Base-by-base conservation (phyloP, 2,888 invertebrate genomes). In the Drosophila stalkeri region DNA sequence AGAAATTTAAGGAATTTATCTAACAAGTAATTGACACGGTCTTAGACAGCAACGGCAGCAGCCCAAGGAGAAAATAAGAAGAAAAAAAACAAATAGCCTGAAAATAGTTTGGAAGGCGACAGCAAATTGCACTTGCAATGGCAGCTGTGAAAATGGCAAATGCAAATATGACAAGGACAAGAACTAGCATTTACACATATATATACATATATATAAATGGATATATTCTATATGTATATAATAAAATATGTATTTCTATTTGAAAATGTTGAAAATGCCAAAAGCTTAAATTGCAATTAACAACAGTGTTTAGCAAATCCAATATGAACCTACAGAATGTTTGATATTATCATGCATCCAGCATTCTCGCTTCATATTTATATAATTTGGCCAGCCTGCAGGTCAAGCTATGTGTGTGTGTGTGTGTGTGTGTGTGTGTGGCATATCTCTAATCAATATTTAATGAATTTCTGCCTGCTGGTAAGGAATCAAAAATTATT, bases 281-380 rank as follows among this genome's bases (percentile, higher is more conserved):
- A 67, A 64, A 64, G 77, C 66, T 69, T 39, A 75, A 80, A 86
- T 69, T 78, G 72, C 67, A 80, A 84, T 84, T 80, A 84, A 73
- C 77, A 80, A 54, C 57, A 65, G 64, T 54, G 59, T 60, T 67
- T 43, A 39, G 55, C 37, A 71, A 62, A 55, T 55, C 55, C 65
- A 46, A 69, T 75, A 69, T 56, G 31, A 70, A 41, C 55, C 55
- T 62, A 6, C 41, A 41, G 39, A 54, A 27, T 63, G 27, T 37
- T 46, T 61, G 65, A 55, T 64, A 59, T 61, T 65, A 56, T 61
- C 18, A 37, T 31, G 11, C 27, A 9, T 18, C 43, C 23, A 23
- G 23, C 57, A 56, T 57, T 37, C 59, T 57, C 54, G 43, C 67
- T 65, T 56, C 35, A 56, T 66, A 79, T 80, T 82, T 77, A 63